Evolutionary conservation across 2,797 vertebrate species (phyloP).

Genomic region (Takifugu rubripes): DNA sequence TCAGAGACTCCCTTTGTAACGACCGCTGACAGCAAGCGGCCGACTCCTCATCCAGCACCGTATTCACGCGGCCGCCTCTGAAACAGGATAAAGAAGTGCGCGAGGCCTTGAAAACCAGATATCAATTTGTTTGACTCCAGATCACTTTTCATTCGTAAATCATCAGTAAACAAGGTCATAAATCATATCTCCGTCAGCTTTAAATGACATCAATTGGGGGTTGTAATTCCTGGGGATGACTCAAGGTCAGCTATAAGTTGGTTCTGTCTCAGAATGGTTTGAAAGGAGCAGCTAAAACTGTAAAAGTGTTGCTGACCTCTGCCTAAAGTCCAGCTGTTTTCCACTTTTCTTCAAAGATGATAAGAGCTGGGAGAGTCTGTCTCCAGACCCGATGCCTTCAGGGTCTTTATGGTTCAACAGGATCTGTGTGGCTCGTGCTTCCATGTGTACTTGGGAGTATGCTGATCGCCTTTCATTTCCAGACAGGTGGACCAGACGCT

Average conservation of each 20-base stretch:
- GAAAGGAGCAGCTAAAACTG: too few relatives aligned
- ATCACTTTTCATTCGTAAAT: too few relatives aligned
- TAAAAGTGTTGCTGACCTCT: too few relatives aligned
- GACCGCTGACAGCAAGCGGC: slow-evolving; percentile 62
- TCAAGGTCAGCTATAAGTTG: too few relatives aligned
- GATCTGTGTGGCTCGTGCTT: slow-evolving; percentile 6
- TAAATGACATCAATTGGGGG: too few relatives aligned
- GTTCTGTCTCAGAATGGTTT: too few relatives aligned
- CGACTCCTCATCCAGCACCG: not conserved
- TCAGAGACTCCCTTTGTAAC: slow-evolving; percentile 86
- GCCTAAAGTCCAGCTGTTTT: slow-evolving; percentile 13
- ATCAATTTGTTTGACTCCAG: too few relatives aligned
- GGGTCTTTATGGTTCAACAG: slow-evolving; percentile 47
- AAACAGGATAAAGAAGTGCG: not conserved
- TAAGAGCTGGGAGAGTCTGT: slow-evolving; percentile 61
- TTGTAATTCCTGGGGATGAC: too few relatives aligned
- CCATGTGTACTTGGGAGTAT: slow-evolving; percentile 33
- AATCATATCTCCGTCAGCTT: too few relatives aligned
- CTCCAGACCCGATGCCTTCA: slow-evolving; percentile 49
- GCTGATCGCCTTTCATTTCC: slow-evolving; percentile 47
- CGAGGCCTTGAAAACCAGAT: too few relatives aligned
- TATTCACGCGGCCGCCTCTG: slow-evolving; percentile 20
- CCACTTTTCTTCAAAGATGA: slow-evolving; percentile 66
- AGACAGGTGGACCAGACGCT: slow-evolving; percentile 72
- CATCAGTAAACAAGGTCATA: too few relatives aligned